Base-by-base conservation (phyloP, 2,113 vertebrate genomes). In the Salvelinus sp. region DNA sequence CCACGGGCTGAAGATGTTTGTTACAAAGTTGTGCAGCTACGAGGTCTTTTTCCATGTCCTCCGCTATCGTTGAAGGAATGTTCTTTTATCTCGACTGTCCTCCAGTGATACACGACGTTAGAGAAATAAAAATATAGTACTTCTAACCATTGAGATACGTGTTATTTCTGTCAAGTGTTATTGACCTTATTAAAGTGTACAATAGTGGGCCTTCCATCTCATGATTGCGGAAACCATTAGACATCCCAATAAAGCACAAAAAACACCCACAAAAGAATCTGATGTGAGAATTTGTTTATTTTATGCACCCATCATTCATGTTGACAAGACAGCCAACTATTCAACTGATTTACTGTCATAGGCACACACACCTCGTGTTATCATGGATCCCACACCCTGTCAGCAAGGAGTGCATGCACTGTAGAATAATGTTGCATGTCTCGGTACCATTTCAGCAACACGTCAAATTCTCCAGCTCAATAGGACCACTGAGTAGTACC, bases 231-330 rank as follows among this genome's bases (percentile, higher is more conserved):
- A 33, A 20, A 5, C 23, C 54, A 23, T 22, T 22, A 54, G 16
- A 54, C 16, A 4, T 54, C 3, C 50, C 16, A 18, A 16, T 54
- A 54, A 54, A 14, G 47, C 47, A 71, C 13, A 69, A 64, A 3
- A 16, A 23, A 72, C 64, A 73, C 4, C 16, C 10, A 78, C 64
- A 69, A 62, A 6, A 16, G 22, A n/a, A 65, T 50, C 44, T 72
- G 65, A 80, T 62, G 58, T 72, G 69, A 80, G 71, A 69, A 30
- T 87, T 72, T 64, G 86, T 93, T 93, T 93, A 92, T 92, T 93
- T 54, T 84, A 88, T 82, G 78, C 70, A 76, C 66, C 79, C 78
- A 73, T 77, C 73, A 77, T 82, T 82, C 69, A 74, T 12, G 23
- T 18, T 25, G 20, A 73, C 74, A 47, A 57, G 13, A 4, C 58